Conservation (phyloP, 2,888 invertebrate species). For the Ernsta delagoae region DNA sequence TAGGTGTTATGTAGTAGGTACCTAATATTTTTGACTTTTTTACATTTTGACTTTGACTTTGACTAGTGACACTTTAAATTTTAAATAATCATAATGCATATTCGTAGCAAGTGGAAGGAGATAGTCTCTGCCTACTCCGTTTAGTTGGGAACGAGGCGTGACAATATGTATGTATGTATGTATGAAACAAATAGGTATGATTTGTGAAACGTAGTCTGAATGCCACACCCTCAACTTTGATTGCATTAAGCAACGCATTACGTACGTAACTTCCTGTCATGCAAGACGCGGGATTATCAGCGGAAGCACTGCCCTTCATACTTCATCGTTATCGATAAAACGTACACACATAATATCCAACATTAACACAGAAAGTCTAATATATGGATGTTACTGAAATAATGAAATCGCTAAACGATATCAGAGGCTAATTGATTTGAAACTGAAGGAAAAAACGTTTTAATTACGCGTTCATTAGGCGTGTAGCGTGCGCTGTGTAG, state of each 20-base stretch:
- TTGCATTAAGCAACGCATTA: background rate
- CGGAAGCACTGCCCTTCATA: conserved; percentile 12
- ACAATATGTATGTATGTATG: too few relatives aligned
- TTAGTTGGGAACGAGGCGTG: too few relatives aligned
- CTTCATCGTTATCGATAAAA: conserved; percentile 11
- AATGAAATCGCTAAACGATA: conserved; percentile 49
- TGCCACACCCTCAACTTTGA: background rate
- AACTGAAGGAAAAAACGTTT: conserved; percentile 60
- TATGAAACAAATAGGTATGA: too few relatives aligned
- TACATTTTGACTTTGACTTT: too few relatives aligned
- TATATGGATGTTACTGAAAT: conserved; percentile 36
- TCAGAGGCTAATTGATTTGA: conserved; percentile 64
- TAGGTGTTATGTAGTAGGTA: too few relatives aligned
- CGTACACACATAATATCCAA: background rate
- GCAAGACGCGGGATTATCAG: conserved; percentile 21
- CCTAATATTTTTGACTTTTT: too few relatives aligned
- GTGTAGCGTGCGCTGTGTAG: conserved; percentile 58
- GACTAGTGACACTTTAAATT: too few relatives aligned
- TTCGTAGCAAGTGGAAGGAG: too few relatives aligned
- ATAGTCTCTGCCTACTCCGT: too few relatives aligned
- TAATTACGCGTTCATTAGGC: conserved; percentile 72
- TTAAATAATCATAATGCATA: too few relatives aligned
- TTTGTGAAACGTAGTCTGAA: background rate
- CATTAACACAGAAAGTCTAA: conserved; percentile 10
- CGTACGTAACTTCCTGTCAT: conserved; percentile 6